These are phyloP conservation scores for Noctua comes DNA, from an alignment of 2,888 invertebrate species.

Conservation along the genomic window DNA sequence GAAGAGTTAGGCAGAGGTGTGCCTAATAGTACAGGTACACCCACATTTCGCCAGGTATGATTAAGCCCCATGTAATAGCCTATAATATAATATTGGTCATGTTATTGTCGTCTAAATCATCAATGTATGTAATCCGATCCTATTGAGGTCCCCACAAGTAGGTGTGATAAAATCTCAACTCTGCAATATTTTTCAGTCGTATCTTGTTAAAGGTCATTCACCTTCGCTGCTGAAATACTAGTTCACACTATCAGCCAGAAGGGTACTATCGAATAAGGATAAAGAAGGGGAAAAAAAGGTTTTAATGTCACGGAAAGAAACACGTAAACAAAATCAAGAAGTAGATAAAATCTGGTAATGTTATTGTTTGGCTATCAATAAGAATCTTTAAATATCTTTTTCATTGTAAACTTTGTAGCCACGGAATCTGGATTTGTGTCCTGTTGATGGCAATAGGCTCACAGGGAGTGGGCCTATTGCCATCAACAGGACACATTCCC, in stretches of 20 bases:
- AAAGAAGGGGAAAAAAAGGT: neutral
- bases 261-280: neutral
- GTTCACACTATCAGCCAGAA: neutral
- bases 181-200: neutral
- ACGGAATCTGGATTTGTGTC: neutral
- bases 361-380: neutral
- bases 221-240: neutral
- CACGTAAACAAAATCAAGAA: neutral
- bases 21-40: neutral
- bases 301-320: neutral
- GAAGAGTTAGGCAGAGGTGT: neutral
- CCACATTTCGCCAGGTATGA: neutral
- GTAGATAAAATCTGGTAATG: neutral
- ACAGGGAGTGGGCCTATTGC: too few relatives aligned
- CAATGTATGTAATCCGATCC: neutral
- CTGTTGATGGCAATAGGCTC: neutral
- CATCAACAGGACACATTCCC: too few relatives aligned
- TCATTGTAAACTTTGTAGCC: neutral
- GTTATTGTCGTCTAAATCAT: neutral
- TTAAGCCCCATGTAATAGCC: neutral
- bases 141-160: neutral
- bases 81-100: neutral
- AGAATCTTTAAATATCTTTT: neutral
- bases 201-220: slow-evolving; percentile 3
- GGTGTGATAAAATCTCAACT: neutral